Conservation (phyloP, 2,888 invertebrate species). For the Abrostola triplasia region DNA sequence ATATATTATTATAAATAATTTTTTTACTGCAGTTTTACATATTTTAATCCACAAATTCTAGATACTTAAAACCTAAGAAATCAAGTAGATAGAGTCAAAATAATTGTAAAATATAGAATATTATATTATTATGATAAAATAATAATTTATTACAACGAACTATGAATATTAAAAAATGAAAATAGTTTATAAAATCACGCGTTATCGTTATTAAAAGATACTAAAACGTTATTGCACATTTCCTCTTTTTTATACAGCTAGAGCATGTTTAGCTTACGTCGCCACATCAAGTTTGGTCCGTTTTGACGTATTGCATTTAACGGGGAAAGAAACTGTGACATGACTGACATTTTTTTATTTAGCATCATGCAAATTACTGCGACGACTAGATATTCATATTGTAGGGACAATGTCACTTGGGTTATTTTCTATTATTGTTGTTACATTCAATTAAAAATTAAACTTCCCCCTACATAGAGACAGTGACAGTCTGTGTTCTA, state of each 20-base stretch:
- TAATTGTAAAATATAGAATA: slow-evolving; percentile 66
- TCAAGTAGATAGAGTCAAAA: slow-evolving; percentile 78
- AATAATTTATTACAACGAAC: slow-evolving; percentile 83
- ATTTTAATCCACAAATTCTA: slow-evolving; percentile 56
- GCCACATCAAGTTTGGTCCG: not conserved
- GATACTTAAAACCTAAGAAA: slow-evolving; percentile 74
- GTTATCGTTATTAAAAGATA: slow-evolving; percentile 61
- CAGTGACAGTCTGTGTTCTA: no score
- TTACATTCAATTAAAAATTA: no score
- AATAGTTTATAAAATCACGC: slow-evolving; percentile 63
- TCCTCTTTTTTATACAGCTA: slow-evolving; percentile 31
- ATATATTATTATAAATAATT: slow-evolving; percentile 70
- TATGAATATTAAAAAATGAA: slow-evolving; percentile 71
- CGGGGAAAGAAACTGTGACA: no score
- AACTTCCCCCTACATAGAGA: no score
- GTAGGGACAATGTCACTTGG: no score
- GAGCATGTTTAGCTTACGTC: slow-evolving; percentile 52
- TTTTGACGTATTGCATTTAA: no score
- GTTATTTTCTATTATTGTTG: no score
- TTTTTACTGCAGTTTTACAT: slow-evolving; percentile 54
- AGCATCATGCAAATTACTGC: no score
- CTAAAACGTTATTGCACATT: slow-evolving; percentile 52
- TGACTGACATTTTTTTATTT: no score
- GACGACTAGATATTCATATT: no score
- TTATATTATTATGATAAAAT: slow-evolving; percentile 54